Evolutionary conservation across 2,888 invertebrate species (phyloP).

Genomic region (Agrotis ipsilon): DNA sequence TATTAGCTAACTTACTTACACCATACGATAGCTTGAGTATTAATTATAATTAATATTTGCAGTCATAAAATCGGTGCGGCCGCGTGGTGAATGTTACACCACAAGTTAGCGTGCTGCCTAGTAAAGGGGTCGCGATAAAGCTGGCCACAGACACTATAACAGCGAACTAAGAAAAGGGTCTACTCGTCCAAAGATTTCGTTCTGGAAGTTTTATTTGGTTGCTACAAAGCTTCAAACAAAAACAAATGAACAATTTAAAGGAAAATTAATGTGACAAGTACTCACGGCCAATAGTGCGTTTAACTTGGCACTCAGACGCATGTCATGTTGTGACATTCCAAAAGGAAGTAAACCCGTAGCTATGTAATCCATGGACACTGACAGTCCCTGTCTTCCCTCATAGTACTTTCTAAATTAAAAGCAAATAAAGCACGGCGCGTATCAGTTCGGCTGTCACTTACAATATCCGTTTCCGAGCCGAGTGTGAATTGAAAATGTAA

Average conservation of each 20-base stretch:
- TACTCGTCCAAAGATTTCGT: background rate
- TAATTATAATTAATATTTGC: background rate
- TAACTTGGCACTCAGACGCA: background rate
- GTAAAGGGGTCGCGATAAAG: background rate
- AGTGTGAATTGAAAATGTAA: conserved; percentile 62
- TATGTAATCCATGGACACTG: background rate
- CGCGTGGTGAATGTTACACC: background rate
- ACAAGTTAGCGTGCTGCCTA: background rate
- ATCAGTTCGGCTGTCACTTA: conserved; percentile 57
- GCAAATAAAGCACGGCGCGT: conserved; percentile 53
- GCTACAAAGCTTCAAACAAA: background rate
- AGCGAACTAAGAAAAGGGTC: no score
- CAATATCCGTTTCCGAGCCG: conserved; percentile 54
- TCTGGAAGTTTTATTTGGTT: no score
- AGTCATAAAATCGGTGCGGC: background rate
- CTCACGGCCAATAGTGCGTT: no score
- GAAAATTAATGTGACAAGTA: no score
- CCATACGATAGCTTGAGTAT: no score
- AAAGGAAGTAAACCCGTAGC: background rate
- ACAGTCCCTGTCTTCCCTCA: conserved; percentile 13
- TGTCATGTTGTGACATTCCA: background rate
- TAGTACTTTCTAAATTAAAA: conserved; percentile 55
- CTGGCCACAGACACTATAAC: background rate
- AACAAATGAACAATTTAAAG: background rate
- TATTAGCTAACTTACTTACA: no score